phyloP scores from a whole-genome alignment of 1,140 invertebrate species.

The Paraescarpia echinospica region DNA sequence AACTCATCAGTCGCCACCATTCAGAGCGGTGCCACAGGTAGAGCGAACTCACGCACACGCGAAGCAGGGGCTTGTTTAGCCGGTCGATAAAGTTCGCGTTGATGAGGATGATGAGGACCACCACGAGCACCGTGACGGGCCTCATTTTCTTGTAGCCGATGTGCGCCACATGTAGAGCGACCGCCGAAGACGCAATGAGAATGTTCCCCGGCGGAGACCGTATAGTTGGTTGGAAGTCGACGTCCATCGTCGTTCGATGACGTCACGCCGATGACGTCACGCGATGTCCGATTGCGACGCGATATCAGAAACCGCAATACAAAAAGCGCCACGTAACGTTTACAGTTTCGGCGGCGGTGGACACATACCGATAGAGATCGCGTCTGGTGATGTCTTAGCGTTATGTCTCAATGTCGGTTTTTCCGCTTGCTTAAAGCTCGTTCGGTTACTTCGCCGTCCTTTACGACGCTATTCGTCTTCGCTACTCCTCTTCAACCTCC shows the following conservation, averaged over 20 bases:
- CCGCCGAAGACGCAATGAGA: background rate
- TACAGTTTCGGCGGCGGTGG: no score
- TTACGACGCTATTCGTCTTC: no score
- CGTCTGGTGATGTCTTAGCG: no score
- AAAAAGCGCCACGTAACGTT: no score
- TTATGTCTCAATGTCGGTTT: no score
- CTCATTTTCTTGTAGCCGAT: background rate
- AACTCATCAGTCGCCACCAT: background rate
- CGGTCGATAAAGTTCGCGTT: background rate
- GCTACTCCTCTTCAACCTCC: background rate
- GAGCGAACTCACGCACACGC: background rate
- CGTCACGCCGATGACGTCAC: background rate
- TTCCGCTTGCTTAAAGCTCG: no score
- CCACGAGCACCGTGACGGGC: background rate
- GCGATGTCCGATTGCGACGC: no score
- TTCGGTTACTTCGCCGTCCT: no score
- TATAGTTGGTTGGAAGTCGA: background rate
- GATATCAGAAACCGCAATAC: no score
- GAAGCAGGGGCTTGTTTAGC: background rate
- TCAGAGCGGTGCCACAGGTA: background rate
- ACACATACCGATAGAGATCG: no score
- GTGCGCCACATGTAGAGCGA: background rate
- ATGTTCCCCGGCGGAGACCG: background rate
- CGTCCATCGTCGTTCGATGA: background rate
- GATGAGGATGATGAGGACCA: background rate